Evolutionary conservation across 2,888 invertebrate genomes (phyloP), one percentile per base, ranked within the genome.

Genomic region (Ophion ventricosus): DNA sequence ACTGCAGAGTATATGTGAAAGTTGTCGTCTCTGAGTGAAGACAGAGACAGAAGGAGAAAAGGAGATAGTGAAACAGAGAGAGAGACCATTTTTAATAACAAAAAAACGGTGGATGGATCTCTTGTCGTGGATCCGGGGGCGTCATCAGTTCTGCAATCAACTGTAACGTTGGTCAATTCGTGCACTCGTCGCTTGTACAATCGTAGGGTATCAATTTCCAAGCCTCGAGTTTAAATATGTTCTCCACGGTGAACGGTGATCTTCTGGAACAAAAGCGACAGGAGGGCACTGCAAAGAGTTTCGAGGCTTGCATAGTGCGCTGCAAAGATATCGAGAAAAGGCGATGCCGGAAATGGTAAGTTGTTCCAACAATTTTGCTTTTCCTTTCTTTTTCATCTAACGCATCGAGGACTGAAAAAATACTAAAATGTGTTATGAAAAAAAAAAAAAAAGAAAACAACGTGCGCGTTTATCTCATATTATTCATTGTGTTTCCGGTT

Each of bases 161-260:
- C 87, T 77, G 66, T 67, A 70, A 80, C 49, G n/a, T 54, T 54
- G 14, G 49, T 66, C 69, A 64, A 76, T 73, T 70, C 73, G 59
- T 23, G 49, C 17, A 20, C 64, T 49, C 66, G 69, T 75, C 25
- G 63, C 49, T 26, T 40, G 56, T 17, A 66, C 10, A 61, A 49
- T 20, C 10, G 54, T 17, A 40, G 43, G n/a, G 26, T 56, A 63
- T 40, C 10, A 56, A 69, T 26, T 43, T 35, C 54, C 10, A 35
- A 74, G 54, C 25, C 11, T 17, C 57, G 43, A 20, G n/a, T 23
- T 40, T 40, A 25, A 80, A 70, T 29, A 92, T 91, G 92, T 70
- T 91, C 80, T 85, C 88, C 43, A 85, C 90, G 83, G 87, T 89
- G 76, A 88, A 88, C 56, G n/a, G 83, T 23, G 90, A 90, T 40